Evolutionary conservation across 2,888 invertebrate species (phyloP), one percentile per base, ranked within the genome.

Genomic region (Syritta pipiens): DNA sequence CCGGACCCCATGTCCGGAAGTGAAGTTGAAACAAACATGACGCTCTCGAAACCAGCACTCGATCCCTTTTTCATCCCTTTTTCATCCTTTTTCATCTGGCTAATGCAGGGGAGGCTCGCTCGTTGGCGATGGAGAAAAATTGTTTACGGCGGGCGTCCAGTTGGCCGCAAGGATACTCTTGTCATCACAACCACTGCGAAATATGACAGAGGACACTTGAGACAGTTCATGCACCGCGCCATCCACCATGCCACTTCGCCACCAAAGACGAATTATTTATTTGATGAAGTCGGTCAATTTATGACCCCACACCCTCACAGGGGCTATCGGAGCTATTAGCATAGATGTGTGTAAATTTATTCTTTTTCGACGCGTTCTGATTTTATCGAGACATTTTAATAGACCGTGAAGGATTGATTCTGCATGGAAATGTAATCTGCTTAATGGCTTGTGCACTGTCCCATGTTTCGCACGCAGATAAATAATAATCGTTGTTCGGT

Each of bases 391-490:
- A 65, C 59, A 26, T 48, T 65, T 69, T 77, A 77, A 71, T 77
- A 71, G 69, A 76, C 63, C 63, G 20, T 71, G 57, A 71, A 65
- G 63, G 63, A 77, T 77, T 69, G 76, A 71, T 77, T 77, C 26
- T 20, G 42, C 46, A 77, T 65, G 63, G 46, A 51, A 51, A 77
- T 76, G 69, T 65, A 63, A 71, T 77, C 59, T 77, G 63, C 53
- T 32, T 65, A 71, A 77, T 77, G 59, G 76, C 51, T 51, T 59
- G 69, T 57, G 53, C 14, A 49, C 14, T 44, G 69, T 42, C 59
- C 53, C 44, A 55, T 55, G 14, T 46, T 14, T 28, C 35, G 46
- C 24, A 20, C 12, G 20, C n/a, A 48, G 60, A 75, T 68, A 62
- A 75, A 75, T 55, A 55, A 75, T 57, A 49, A 57, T 60, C 60